Evolutionary conservation across 2,888 invertebrate genomes (phyloP), one percentile per base, ranked within the genome.

Genomic region (Cryptophagus acutangulus): DNA sequence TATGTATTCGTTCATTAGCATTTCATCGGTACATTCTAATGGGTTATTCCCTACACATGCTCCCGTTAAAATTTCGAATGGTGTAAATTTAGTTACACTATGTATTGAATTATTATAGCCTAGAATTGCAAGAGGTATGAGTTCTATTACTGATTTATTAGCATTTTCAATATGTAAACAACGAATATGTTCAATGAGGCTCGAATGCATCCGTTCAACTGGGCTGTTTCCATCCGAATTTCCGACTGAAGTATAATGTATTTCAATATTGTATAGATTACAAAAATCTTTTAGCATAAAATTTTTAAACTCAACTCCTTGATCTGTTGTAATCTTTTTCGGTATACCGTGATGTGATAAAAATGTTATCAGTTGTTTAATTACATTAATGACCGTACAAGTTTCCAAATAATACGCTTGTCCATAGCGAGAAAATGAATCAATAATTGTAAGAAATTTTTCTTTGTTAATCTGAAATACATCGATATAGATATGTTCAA

Each of bases 391-490:
- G 13, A 16, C 14, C 9, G 8, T 31, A 15, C 8, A 3, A 6
- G 4, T 5, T 3, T 3, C 5, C n/a, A 31, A 4, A 15, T 31
- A n/a, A 15, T 15, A 31, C 3, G 31, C 31, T 15, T 31, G 31
- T 15, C 31, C 31, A 5, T 15, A 10, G 13, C 12, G 13, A 15
- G n/a, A 10, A 15, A 31, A 31, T 3, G 31, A 13, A n/a, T 31
- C 31, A 5, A 31, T 15, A 16, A 31, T 31, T 31, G 31, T 31
- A 3, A 31, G 14, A 31, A 31, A 31, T 13, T 31, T 31, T 15
- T 5, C 4, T 3, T 12, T 16, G 13, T 16, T 2, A 5, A 31
- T 31, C 3, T n/a, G 13, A 15, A 31, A 31, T 31, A 12, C 16
- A 13, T 31, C 31, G 5, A 31, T 31, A 31, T 31, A 16, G 2